These are phyloP conservation scores for Heliothis subflexa DNA, from an alignment of 1,140 invertebrate genomes.

Conservation along the genomic window DNA sequence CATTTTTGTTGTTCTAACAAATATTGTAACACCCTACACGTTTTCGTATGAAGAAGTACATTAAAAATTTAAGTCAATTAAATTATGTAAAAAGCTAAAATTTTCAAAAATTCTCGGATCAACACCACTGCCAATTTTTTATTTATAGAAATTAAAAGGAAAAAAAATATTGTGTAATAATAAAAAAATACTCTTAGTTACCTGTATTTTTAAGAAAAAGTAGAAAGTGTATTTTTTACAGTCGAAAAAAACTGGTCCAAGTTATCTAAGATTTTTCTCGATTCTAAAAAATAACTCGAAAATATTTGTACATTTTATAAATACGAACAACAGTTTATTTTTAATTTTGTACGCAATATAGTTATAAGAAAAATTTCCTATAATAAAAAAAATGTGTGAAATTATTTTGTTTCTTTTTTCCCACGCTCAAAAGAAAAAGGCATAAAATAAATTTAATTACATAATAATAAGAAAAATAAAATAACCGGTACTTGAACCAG, in stretches of 20 bases:
- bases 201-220: constrained; percentile 51
- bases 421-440: too few relatives aligned
- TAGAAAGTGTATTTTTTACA: constrained; percentile 8
- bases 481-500: too few relatives aligned
- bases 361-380: constrained; percentile 52
- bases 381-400: constrained; percentile 55
- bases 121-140: constrained; percentile 64
- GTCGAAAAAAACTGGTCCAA: neutral
- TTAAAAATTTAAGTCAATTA: constrained; percentile 44
- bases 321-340: constrained; percentile 46
- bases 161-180: constrained; percentile 31
- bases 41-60: constrained; percentile 50
- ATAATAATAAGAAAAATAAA: too few relatives aligned
- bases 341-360: constrained; percentile 47
- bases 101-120: constrained; percentile 1
- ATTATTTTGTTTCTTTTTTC: constrained; percentile 17
- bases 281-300: constrained; percentile 24
- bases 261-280: constrained; percentile 33
- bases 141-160: constrained; percentile 50
- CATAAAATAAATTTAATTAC: too few relatives aligned
- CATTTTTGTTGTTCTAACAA: constrained; percentile 3
- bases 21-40: constrained; percentile 41
- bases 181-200: constrained; percentile 64
- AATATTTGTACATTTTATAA: constrained; percentile 59
- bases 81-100: constrained; percentile 21